Base-by-base conservation (phyloP, 2,888 invertebrate species). In the Caenorhabditis sp. region DNA sequence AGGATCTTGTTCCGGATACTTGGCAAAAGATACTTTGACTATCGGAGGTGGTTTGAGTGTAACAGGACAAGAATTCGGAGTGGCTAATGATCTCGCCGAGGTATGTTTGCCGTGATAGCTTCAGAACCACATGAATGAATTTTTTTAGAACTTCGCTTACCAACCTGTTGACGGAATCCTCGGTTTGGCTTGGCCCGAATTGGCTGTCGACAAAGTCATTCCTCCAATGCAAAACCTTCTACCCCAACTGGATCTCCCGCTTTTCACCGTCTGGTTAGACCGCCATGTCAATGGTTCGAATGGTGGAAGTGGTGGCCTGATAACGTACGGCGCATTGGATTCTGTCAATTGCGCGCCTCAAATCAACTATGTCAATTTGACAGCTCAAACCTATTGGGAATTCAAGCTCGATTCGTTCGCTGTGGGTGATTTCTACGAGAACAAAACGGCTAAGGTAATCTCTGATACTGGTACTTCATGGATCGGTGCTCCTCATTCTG, bases 211-310 rank as follows among this genome's bases (percentile, higher is more conserved):
- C 90, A 92, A 93, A 68, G 95, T 97, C 61, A 90, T 91, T 49
- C 95, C 97, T 0, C 94, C 95, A 59, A 95, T 99, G 89, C 93
- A 96, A 89, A 93, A 93, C 88, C 94, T 97, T 93, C 91, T 94
- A 70, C 90, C 91, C 56, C 95, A 97, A 89, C 82, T 89, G 0
- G 79, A 83, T 17, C 88, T 91, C 81, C 93, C 95, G 0, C 89
- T 96, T 56, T 97, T 99, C 90, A 95, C 96, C 21, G 97, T 97
- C 90, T 99, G 95, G 88, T 91, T 99, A 68, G 94, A 84, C 56
- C 70, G 76, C 17, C 64, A 63, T 58, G 17, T 60, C n/a, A 27
- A 53, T 1, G 27, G 43, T 31, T 21, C 70, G 36, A 50, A 66
- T 27, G 78, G 70, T 12, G 75, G 69, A 25, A 74, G 23, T 31